Evolutionary conservation across 2,888 invertebrate genomes (phyloP).

Genomic region (Harpagoxenus sublaevis): DNA sequence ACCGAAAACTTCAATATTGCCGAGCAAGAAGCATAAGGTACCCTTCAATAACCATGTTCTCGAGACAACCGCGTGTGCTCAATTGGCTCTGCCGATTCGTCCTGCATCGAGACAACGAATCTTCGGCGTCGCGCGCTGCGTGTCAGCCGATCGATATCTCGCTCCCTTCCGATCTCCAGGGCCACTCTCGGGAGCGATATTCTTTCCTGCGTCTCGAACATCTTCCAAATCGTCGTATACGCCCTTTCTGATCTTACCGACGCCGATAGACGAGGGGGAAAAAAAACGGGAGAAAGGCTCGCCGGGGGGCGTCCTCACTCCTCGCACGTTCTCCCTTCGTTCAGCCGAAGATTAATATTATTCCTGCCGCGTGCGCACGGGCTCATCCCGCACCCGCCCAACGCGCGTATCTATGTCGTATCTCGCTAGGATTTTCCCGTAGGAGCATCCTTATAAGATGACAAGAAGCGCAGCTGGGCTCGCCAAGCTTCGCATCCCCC

Average conservation of each 20-base stretch:
- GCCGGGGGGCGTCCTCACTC: background rate
- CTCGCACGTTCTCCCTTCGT: background rate
- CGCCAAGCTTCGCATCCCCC: background rate
- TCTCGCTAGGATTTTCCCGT: slow-evolving; percentile 31
- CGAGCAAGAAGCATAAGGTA: background rate
- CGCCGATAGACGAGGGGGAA: background rate
- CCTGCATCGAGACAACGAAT: slow-evolving; percentile 6
- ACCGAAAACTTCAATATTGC: slow-evolving; percentile 19
- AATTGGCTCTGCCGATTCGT: slow-evolving; percentile 27
- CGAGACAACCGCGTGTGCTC: slow-evolving; percentile 47
- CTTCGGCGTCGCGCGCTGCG: background rate
- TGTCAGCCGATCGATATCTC: slow-evolving; percentile 33
- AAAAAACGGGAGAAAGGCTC: background rate
- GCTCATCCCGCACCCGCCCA: slow-evolving; percentile 63
- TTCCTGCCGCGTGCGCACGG: slow-evolving; percentile 66
- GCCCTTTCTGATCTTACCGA: slow-evolving; percentile 3
- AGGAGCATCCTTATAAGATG: background rate
- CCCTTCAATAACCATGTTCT: slow-evolving; percentile 36
- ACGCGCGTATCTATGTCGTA: slow-evolving; percentile 27
- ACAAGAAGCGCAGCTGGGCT: background rate
- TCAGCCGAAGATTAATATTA: slow-evolving; percentile 72
- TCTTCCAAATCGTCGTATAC: slow-evolving; percentile 16
- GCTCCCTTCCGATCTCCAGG: background rate
- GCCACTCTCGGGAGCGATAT: slow-evolving; percentile 29
- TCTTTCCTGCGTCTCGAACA: slow-evolving; percentile 21